Evolutionary conservation across 1,140 invertebrate species (phyloP), one percentile per base, ranked within the genome.

Genomic region (Anoplophora glabripennis): DNA sequence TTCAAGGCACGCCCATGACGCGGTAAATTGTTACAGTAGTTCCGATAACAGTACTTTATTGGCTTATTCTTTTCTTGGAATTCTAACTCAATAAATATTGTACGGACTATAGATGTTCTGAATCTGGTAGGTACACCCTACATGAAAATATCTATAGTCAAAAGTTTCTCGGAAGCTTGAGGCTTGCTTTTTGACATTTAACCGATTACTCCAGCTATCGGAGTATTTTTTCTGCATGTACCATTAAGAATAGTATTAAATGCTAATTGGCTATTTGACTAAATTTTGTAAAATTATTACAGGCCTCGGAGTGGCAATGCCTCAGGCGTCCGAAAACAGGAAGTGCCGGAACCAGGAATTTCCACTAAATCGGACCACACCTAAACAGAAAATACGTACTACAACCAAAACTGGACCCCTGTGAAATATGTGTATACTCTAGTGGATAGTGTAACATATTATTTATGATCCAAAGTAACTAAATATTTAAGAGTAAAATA

Each of bases 341-440:
- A 64, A 52, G 46, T 63, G 67, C 60, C 57, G 65, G 28, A 51
- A 53, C 49, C 60, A 48, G 59, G 59, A 58, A 63, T 55, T 38
- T 57, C 65, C 57, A 61, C 63, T 64, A 48, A 64, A 61, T 64
- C 52, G 57, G 58, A 70, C 53, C 51, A 55, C 49, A 38, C 52
- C 48, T 14, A 52, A 28, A 49, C 41, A 59, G 44, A 37, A 67
- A 42, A 70, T 70, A 70, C 71, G 66, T 71, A 72, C 71, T 70
- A 65, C 63, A 61, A 61, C 60, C 68, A 68, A 65, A 68, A 65
- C 37, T 67, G 63, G 64, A 70, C 61, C 53, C 60, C 56, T 70
- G 60, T 64, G 61, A 64, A 65, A 66, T 70, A 45, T 72, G 70
- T 73, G 72, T 72, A 74, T 72, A 73, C 69, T 73, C 51, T 64